Conservation (phyloP, 2,797 vertebrate species). For the Sebastes steindachneri region DNA sequence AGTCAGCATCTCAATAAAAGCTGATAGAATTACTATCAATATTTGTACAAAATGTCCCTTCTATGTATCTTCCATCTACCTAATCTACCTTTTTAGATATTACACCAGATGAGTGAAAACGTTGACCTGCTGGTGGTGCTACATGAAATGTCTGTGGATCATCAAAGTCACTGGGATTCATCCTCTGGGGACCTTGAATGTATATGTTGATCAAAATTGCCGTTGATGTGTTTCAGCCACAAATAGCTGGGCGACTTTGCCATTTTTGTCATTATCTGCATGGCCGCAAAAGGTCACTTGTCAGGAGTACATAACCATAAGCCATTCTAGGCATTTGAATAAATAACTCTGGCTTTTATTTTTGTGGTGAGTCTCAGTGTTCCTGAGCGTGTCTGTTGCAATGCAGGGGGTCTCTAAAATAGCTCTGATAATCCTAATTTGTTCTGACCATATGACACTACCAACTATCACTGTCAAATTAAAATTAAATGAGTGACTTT, state of each 20-base stretch:
- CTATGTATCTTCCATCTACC: too few species aligned
- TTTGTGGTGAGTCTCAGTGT: not conserved
- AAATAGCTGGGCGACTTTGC: not conserved
- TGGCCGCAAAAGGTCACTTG: not conserved
- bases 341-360: not conserved
- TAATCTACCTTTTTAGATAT: not conserved
- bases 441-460: conserved; percentile 10
- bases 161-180: not conserved
- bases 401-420: not conserved
- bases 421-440: conserved; percentile 14
- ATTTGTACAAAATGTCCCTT: not conserved
- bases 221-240: not conserved
- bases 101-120: not conserved
- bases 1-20: not conserved
- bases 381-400: not conserved
- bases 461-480: conserved; percentile 42
- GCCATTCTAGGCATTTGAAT: not conserved
- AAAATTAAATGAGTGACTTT: conserved; percentile 40
- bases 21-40: not conserved
- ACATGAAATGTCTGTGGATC: not conserved
- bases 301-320: not conserved
- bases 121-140: not conserved
- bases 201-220: not conserved
- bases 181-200: not conserved
- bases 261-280: not conserved